These are phyloP conservation scores for Oenanthe oenanthe DNA, from an alignment of 2,113 vertebrate genomes.

Conservation along the genomic window DNA sequence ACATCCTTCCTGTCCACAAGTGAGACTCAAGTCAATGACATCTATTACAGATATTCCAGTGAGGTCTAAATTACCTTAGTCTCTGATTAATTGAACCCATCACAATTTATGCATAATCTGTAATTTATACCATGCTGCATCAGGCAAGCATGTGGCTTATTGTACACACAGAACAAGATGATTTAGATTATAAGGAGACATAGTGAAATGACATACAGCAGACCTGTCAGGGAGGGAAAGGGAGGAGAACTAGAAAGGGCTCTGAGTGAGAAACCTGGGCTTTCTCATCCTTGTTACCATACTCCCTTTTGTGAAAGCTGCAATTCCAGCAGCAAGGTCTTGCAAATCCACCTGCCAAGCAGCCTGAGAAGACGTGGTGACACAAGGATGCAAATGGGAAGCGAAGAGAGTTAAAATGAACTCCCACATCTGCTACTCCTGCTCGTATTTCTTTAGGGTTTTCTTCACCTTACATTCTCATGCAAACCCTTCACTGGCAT, in stretches of 20 bases:
- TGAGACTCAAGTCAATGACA: fast-evolving
- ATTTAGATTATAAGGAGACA: background rate
- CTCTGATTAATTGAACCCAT: background rate
- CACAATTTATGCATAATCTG: background rate
- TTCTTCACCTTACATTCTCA: background rate
- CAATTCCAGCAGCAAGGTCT: background rate
- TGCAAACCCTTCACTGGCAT: background rate
- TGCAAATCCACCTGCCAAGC: background rate
- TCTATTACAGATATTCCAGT: background rate
- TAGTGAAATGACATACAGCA: background rate
- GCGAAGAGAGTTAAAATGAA: background rate
- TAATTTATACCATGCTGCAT: background rate
- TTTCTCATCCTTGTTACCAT: background rate
- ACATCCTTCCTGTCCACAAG: background rate
- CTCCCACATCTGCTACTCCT: background rate
- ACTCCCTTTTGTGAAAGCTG: background rate
- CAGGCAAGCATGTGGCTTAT: background rate
- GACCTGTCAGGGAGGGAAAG: background rate
- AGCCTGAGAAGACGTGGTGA: background rate
- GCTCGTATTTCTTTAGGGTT: background rate
- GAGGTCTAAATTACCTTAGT: background rate
- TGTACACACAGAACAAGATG: background rate
- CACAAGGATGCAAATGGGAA: background rate
- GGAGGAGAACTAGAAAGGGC: background rate
- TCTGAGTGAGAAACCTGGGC: background rate